Evolutionary conservation across 2,113 vertebrate species (phyloP).

Genomic region (Trogon surrucura): DNA sequence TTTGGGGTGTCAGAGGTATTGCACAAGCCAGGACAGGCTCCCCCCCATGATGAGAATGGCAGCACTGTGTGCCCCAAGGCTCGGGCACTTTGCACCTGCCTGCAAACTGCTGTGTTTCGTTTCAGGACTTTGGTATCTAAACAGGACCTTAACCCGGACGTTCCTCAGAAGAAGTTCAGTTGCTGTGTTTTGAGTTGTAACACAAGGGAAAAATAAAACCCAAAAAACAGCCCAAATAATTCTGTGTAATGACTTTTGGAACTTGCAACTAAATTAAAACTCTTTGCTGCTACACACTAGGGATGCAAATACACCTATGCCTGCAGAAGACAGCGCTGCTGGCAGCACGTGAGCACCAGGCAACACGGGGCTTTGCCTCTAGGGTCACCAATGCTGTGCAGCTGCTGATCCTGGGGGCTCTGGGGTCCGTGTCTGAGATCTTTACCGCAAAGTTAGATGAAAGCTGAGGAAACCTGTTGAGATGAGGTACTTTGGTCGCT

Average conservation of each 20-base stretch:
- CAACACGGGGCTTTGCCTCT: neutral
- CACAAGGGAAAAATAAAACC: neutral
- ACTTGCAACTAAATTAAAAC: neutral
- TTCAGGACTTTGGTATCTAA: neutral
- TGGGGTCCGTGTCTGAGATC: neutral
- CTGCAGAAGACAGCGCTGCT: neutral
- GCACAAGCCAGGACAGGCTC: neutral
- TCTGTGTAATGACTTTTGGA: neutral
- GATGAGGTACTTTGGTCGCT: neutral
- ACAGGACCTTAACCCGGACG: neutral
- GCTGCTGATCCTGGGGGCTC: neutral
- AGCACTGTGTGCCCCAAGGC: neutral
- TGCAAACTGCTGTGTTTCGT: neutral
- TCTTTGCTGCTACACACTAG: neutral
- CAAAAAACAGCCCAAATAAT: neutral
- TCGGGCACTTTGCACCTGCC: neutral
- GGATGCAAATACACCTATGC: neutral
- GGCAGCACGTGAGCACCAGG: neutral
- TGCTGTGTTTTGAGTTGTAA: neutral
- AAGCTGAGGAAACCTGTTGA: neutral
- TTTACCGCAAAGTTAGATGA: neutral
- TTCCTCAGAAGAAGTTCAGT: neutral
- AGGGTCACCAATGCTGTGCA: fast-evolving
- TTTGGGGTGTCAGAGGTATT: fast-evolving
- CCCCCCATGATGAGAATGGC: fast-evolving